phyloP scores from a whole-genome alignment of 2,113 vertebrate species.

The Neogobius melanostomus region DNA sequence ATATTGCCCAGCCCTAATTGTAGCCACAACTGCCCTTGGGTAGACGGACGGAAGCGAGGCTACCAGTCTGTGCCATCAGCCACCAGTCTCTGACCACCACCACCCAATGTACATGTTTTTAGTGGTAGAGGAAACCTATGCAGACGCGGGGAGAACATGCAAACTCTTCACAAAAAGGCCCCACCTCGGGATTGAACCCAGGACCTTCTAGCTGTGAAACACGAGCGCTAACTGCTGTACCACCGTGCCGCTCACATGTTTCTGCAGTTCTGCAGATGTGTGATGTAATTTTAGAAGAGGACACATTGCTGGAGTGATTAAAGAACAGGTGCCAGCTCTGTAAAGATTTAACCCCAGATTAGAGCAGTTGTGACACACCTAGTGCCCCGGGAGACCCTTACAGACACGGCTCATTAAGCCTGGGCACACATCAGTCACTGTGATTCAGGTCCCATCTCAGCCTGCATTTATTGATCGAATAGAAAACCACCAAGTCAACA shows the following conservation, averaged over 20 bases:
- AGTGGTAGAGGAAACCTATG: no score
- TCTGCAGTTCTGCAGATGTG: not conserved
- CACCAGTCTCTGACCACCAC: no score
- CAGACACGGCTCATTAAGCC: slow-evolving; percentile 42
- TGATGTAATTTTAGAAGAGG: not conserved
- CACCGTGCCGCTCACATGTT: not conserved
- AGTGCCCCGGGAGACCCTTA: not conserved
- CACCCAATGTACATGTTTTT: no score
- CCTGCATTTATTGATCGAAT: slow-evolving; percentile 43
- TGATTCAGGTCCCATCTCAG: slow-evolving; percentile 14
- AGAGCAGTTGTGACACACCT: not conserved
- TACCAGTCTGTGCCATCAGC: no score
- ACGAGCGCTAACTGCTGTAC: no score
- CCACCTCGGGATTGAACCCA: no score
- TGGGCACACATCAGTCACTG: slow-evolving; percentile 39
- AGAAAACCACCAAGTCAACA: slow-evolving; percentile 10
- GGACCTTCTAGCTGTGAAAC: no score
- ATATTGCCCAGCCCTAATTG: no score
- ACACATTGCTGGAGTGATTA: not conserved
- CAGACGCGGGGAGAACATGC: no score
- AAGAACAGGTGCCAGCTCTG: not conserved
- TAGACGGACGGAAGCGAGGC: no score
- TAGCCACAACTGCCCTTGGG: no score
- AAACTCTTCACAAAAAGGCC: no score
- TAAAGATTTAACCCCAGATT: slow-evolving; percentile 15